These are phyloP conservation scores for Dorcus parallelipipedus DNA, from an alignment of 2,888 invertebrate species.

Conservation along the genomic window DNA sequence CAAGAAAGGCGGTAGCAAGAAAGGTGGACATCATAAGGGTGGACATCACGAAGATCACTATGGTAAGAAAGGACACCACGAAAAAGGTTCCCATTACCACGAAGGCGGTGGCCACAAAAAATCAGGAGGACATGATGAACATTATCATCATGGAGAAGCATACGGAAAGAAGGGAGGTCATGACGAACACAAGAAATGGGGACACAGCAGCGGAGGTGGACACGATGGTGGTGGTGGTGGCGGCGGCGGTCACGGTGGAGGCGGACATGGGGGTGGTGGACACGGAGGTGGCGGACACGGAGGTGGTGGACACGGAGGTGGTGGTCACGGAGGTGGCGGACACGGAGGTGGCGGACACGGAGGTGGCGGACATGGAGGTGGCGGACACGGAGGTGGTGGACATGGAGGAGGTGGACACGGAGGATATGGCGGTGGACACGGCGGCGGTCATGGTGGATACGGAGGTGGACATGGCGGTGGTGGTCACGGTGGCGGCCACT, in stretches of 20 bases:
- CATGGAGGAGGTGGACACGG: slow-evolving; percentile 64
- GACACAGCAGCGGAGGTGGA: slow-evolving; percentile 44
- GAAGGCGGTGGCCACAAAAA: slow-evolving; percentile 78
- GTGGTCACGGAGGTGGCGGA: neutral
- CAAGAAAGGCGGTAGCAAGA: slow-evolving; percentile 77
- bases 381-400: slow-evolving; percentile 57
- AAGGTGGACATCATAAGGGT: slow-evolving; percentile 77
- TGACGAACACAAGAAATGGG: slow-evolving; percentile 77
- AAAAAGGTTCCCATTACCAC: slow-evolving; percentile 77
- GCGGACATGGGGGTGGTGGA: slow-evolving; percentile 1
- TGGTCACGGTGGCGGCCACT: slow-evolving; percentile 41
- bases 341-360: slow-evolving; percentile 32
- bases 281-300: slow-evolving; percentile 6
- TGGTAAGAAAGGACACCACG: slow-evolving; percentile 76
- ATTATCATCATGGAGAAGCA: slow-evolving; percentile 70
- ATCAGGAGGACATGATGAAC: slow-evolving; percentile 72
- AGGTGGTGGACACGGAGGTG: slow-evolving; percentile 5
- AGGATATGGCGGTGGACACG: slow-evolving; percentile 61
- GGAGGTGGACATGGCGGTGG: slow-evolving; percentile 67
- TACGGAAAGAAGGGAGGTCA: slow-evolving; percentile 77
- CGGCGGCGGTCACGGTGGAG: slow-evolving; percentile 9
- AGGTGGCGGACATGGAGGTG: slow-evolving; percentile 55
- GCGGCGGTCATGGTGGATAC: slow-evolving; percentile 59
- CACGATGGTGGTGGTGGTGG: slow-evolving; percentile 1
- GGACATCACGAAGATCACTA: slow-evolving; percentile 74